Evolutionary conservation across 2,113 vertebrate genomes (phyloP).

Genomic region (Phasianus colchicus): DNA sequence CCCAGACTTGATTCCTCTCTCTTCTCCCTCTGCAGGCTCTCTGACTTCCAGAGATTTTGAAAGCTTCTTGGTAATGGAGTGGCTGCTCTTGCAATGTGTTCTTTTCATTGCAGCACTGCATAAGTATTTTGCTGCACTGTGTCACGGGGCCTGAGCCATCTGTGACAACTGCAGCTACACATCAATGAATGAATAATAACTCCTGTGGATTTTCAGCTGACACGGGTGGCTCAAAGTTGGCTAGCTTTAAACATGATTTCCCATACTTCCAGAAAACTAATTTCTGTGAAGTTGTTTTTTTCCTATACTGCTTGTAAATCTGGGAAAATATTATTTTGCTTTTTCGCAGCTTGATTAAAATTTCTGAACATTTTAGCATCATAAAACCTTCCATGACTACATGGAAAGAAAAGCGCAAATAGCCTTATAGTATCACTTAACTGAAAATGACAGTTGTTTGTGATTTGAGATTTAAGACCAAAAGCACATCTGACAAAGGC

Average conservation of each 20-base stretch:
- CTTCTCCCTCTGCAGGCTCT: neutral
- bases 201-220: neutral
- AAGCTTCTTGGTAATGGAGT: neutral
- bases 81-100: accelerated
- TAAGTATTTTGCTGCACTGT: neutral
- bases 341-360: neutral
- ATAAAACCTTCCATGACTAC: too few species aligned
- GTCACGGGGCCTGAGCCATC: neutral
- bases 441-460: neutral
- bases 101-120: neutral
- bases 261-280: neutral
- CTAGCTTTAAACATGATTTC: neutral
- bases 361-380: too few species aligned
- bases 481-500: neutral
- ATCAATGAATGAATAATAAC: neutral
- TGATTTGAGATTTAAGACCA: neutral
- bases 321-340: neutral
- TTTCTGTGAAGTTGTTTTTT: neutral
- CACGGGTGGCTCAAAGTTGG: neutral
- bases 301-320: neutral
- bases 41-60: neutral
- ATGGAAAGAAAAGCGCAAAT: too few species aligned
- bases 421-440: neutral
- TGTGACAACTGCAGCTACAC: neutral
- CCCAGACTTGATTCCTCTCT: neutral